A percentile compares a stretch with the other conserved stretches of the same genome.
phyloP scores from a whole-genome alignment of 2,888 invertebrate species.

The Drosophila trichaetosa region DNA sequence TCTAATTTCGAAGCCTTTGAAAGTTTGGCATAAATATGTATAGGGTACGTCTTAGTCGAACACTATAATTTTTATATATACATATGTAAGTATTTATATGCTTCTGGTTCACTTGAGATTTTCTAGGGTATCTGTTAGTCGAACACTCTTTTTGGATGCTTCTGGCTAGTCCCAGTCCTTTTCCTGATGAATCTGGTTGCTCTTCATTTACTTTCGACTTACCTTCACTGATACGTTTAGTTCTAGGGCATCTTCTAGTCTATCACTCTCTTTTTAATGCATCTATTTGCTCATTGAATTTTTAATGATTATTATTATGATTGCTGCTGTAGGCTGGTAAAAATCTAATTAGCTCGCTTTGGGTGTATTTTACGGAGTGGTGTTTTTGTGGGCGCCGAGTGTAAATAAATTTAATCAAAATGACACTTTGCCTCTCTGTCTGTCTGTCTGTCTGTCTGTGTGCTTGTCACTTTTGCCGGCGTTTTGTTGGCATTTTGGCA shows the following conservation, averaged over 20 bases:
- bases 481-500: slow-evolving; percentile 18
- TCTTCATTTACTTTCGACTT: neutral
- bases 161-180: too few species aligned
- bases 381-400: slow-evolving; percentile 16
- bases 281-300: slow-evolving; percentile 14
- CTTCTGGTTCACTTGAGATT: neutral
- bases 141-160: neutral
- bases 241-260: neutral
- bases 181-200: too few species aligned
- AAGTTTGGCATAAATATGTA: neutral
- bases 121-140: neutral
- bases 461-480: neutral
- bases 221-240: neutral
- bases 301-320: slow-evolving; percentile 21
- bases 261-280: neutral
- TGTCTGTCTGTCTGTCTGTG: neutral
- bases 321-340: slow-evolving; percentile 15
- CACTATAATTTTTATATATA: neutral
- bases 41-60: neutral
- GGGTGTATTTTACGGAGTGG: slow-evolving; percentile 12
- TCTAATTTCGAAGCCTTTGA: neutral
- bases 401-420: slow-evolving; percentile 40
- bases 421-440: neutral
- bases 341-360: slow-evolving; percentile 35
- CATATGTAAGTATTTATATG: neutral